Percentiles rank a stretch among this genome's conserved stretches.
These are phyloP conservation scores for Neomorphus geoffroyi DNA, from an alignment of 2,797 vertebrate genomes.

Conservation along the genomic window DNA sequence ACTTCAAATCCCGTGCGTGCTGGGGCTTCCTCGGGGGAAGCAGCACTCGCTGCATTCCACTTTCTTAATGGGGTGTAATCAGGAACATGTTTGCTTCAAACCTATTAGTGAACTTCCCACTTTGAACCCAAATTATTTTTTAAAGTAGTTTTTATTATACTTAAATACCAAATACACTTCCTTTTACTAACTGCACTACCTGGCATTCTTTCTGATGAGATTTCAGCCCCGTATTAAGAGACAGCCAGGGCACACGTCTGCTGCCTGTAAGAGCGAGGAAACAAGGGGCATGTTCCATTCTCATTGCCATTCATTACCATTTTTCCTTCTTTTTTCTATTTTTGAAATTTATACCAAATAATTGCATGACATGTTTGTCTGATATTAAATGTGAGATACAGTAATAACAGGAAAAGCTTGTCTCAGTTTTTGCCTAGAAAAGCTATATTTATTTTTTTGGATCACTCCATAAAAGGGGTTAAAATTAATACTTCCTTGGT, in stretches of 20 bases:
- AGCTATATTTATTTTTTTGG: not conserved
- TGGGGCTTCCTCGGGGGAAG: conserved; percentile 66
- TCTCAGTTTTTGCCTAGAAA: not conserved
- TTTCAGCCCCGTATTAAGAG: conserved; percentile 39
- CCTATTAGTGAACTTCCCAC: conserved; percentile 65
- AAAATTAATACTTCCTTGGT: not conserved
- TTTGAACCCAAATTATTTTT: conserved; percentile 43
- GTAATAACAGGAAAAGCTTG: not conserved
- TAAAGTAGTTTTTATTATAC: conserved; percentile 55
- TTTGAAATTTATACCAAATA: not conserved
- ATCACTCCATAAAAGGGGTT: not conserved
- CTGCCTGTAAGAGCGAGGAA: not conserved
- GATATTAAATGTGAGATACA: not conserved
- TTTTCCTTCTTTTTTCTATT: not conserved
- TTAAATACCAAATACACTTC: conserved; percentile 37
- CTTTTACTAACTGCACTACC: conserved; percentile 31
- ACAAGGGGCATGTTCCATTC: not conserved
- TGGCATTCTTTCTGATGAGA: conserved; percentile 37
- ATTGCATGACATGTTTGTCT: not conserved
- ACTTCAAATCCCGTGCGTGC: conserved; percentile 38
- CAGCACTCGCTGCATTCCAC: conserved; percentile 62
- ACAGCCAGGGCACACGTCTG: not conserved
- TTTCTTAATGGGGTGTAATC: conserved; percentile 79
- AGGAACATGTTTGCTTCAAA: conserved; percentile 75
- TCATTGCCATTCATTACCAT: not conserved